Conservation (phyloP, 2,888 invertebrate species). For the Tenthredo amoena region DNA sequence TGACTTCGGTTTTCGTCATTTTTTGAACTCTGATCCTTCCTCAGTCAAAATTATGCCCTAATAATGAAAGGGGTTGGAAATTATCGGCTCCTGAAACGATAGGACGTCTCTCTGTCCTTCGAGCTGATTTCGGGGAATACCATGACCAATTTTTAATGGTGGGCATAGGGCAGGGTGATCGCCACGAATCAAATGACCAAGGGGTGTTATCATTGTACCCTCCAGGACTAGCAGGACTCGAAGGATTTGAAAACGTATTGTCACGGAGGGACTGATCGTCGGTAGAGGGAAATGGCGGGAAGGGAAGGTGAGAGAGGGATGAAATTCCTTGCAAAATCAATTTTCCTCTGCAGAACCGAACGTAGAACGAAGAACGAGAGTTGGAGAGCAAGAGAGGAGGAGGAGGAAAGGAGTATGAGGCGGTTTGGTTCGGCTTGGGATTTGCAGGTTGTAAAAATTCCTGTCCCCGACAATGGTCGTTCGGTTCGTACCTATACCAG, state of each 20-base stretch:
- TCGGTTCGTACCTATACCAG: slow-evolving; percentile 9
- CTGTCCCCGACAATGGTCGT: slow-evolving; percentile 34
- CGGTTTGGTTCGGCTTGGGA: slow-evolving; percentile 4
- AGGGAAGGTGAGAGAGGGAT: neutral
- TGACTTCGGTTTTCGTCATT: neutral
- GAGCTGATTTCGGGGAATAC: neutral
- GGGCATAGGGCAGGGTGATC: neutral
- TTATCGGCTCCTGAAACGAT: neutral
- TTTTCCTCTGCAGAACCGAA: slow-evolving; percentile 10
- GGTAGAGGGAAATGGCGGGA: neutral
- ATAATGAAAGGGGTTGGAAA: neutral
- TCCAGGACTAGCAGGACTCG: neutral
- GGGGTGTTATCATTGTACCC: neutral
- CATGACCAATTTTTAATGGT: neutral
- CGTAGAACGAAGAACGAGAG: neutral
- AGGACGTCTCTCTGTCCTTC: neutral
- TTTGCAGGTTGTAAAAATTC: slow-evolving; percentile 45
- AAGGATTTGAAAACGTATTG: neutral
- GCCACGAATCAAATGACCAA: neutral
- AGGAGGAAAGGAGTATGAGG: neutral
- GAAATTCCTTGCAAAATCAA: slow-evolving; percentile 31
- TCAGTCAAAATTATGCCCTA: neutral
- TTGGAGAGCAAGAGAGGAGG: neutral
- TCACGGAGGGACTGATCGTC: neutral
- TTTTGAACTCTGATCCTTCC: neutral